Conservation (phyloP, 2,797 vertebrate genomes). For the Numenius phaeopus region DNA sequence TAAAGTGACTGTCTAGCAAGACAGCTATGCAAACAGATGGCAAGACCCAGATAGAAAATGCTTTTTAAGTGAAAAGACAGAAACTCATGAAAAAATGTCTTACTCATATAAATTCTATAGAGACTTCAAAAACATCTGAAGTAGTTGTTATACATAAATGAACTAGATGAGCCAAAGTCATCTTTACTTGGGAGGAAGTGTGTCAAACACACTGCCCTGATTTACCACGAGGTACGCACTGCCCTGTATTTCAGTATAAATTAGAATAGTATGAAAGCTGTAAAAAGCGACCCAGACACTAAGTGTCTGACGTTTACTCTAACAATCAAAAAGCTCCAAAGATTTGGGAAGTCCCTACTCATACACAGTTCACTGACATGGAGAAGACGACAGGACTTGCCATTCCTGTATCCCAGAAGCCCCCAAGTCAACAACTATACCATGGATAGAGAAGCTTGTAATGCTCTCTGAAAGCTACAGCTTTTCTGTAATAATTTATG, state of each 20-base stretch:
- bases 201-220: background rate
- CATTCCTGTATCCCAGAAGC: background rate
- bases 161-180: slow-evolving; percentile 28
- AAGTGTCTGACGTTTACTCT: background rate
- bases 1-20: slow-evolving; percentile 59
- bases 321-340: background rate
- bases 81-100: slow-evolving; percentile 40
- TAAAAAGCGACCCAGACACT: background rate
- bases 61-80: slow-evolving; percentile 61
- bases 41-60: slow-evolving; percentile 66
- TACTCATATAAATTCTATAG: slow-evolving; percentile 51
- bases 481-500: background rate
- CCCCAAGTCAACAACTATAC: background rate
- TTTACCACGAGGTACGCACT: background rate
- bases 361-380: background rate
- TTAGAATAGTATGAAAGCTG: background rate
- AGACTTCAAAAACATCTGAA: slow-evolving; percentile 48
- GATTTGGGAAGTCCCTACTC: background rate
- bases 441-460: background rate
- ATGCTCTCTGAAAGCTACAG: background rate
- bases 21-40: slow-evolving; percentile 71
- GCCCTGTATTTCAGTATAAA: background rate
- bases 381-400: background rate
- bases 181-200: background rate
- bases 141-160: slow-evolving; percentile 38